Evolutionary conservation across 2,797 vertebrate species (phyloP).

Genomic region (Chelonia mydas): DNA sequence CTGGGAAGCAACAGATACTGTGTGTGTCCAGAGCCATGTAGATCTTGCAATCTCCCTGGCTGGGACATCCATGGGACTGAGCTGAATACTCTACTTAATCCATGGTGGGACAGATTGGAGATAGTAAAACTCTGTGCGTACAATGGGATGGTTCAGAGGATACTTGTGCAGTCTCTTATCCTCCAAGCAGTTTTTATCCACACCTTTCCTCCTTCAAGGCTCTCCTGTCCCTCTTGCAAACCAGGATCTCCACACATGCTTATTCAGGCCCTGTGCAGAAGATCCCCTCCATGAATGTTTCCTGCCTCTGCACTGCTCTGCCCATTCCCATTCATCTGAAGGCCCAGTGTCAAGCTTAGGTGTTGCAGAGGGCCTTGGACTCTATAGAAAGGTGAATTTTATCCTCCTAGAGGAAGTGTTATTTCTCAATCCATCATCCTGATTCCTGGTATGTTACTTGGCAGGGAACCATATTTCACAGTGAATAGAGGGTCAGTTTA

Average conservation of each 20-base stretch:
- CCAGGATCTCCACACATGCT: background rate
- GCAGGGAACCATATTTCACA: background rate
- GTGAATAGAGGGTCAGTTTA: background rate
- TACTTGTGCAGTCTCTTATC: background rate
- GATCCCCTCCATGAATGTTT: background rate
- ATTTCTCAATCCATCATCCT: background rate
- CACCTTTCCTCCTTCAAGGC: background rate
- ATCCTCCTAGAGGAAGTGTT: background rate
- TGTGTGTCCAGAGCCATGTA: background rate
- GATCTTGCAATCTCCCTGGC: background rate
- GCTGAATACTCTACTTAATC: background rate
- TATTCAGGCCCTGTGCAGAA: background rate
- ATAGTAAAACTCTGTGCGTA: background rate
- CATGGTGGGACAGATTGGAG: background rate
- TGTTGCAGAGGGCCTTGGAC: background rate
- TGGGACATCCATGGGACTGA: background rate
- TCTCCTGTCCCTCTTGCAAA: background rate
- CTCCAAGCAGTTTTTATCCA: background rate
- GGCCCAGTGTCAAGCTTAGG: background rate
- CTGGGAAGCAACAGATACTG: background rate
- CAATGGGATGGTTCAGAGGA: background rate
- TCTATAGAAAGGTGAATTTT: background rate
- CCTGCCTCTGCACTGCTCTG: background rate
- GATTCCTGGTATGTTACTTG: background rate
- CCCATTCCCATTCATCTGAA: background rate